Percentiles rank a stretch among this genome's conserved stretches.
phyloP scores from a whole-genome alignment of 2,888 invertebrate species.

The Parnassius mnemosyne region DNA sequence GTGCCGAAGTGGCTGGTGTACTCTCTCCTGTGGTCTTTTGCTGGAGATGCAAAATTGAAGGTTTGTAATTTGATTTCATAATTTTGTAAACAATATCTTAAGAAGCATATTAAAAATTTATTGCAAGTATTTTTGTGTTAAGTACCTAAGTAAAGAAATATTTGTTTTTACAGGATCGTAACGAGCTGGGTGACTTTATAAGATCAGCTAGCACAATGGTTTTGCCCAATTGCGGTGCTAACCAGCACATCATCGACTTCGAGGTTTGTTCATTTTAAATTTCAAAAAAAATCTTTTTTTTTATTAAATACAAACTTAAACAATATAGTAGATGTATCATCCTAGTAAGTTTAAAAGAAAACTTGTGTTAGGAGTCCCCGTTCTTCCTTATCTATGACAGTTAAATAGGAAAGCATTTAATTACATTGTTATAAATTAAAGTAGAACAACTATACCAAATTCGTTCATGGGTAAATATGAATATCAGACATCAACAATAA shows the following conservation, averaged over 20 bases:
- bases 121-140: background rate
- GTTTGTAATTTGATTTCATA: slow-evolving; percentile 60
- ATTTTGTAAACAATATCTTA: background rate
- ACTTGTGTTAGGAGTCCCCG: no score
- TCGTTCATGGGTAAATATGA: no score
- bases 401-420: no score
- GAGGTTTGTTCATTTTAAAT: slow-evolving; percentile 82
- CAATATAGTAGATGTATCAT: no score
- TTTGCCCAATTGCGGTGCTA: slow-evolving; percentile 89
- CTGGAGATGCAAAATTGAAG: slow-evolving; percentile 98
- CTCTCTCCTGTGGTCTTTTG: slow-evolving; percentile 97
- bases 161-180: slow-evolving; percentile 78
- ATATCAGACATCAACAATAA: no score
- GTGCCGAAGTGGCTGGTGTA: slow-evolving; percentile 96
- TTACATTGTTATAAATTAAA: no score
- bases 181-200: slow-evolving; percentile 97
- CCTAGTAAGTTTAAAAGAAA: no score
- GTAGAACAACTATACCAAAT: no score
- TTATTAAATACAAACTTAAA: no score
- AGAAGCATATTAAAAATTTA: no score
- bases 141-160: background rate
- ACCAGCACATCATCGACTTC: slow-evolving; percentile 95
- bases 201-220: slow-evolving; percentile 96
- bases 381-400: no score
- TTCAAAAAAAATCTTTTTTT: background rate